Percentiles rank a stretch among this genome's conserved stretches.
Conservation (phyloP, 2,888 invertebrate genomes). For the Melanotus villosus region DNA sequence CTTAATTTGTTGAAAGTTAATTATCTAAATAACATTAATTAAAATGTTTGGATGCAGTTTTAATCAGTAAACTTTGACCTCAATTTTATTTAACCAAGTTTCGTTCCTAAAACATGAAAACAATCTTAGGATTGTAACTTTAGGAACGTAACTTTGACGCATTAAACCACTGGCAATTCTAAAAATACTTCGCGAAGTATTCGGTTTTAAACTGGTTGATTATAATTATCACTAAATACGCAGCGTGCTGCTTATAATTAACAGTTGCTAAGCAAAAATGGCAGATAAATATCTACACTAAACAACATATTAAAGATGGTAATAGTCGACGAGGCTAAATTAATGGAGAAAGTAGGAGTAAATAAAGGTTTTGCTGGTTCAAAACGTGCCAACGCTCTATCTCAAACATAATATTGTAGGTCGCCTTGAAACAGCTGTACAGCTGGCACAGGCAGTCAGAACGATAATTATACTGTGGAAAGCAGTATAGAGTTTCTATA, state of each 20-base stretch:
- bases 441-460: conserved; percentile 33
- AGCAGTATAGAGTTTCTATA: conserved; percentile 30
- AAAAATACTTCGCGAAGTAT: no score
- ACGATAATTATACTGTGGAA: conserved; percentile 42
- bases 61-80: no score
- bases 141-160: no score
- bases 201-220: no score
- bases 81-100: no score
- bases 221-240: no score
- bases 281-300: not conserved
- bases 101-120: no score
- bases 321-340: not conserved
- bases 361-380: not conserved
- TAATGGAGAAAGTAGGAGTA: not conserved
- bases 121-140: no score
- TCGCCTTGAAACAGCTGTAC: conserved; percentile 25
- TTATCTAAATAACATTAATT: no score
- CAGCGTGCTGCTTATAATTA: not conserved
- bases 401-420: conserved; percentile 32
- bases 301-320: conserved; percentile 5
- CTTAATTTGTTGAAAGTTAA: no score
- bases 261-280: not conserved
- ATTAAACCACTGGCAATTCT: no score
- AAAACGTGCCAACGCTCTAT: not conserved
- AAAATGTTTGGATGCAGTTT: no score